Percentiles rank a stretch among this genome's conserved stretches.
Conservation (phyloP, 2,888 invertebrate species). For the Chironomus tentans region DNA sequence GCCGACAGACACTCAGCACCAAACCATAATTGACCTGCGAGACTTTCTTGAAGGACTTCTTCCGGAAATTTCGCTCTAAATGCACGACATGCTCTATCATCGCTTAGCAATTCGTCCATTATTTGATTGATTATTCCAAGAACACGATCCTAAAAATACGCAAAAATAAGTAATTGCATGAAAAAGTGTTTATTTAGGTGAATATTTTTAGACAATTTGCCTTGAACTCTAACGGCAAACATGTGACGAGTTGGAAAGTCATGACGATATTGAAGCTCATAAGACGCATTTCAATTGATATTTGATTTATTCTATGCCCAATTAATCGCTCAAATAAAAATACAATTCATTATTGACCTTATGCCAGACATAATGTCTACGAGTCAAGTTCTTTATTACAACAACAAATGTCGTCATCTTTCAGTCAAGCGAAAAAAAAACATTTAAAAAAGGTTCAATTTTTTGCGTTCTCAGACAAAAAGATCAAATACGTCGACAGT, state of each 20-base stretch:
- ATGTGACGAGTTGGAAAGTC: no score
- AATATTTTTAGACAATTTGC: no score
- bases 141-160: constrained; percentile 60
- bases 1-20: constrained; percentile 99
- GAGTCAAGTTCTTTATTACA: neutral
- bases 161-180: neutral
- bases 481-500: no score
- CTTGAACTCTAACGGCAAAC: no score
- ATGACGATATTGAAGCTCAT: no score
- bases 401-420: neutral
- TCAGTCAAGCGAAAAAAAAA: neutral
- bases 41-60: constrained; percentile 94
- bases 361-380: no score
- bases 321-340: no score
- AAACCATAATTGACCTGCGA: constrained; percentile 98
- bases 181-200: neutral
- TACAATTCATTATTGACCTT: no score
- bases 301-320: no score
- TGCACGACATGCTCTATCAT: constrained; percentile 82
- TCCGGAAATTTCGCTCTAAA: constrained; percentile 98
- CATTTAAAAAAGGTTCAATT: no score
- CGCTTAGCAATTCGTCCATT: constrained; percentile 84
- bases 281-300: no score
- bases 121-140: constrained; percentile 87
- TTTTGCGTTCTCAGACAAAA: no score